These are phyloP conservation scores for Setipinna tenuifilis DNA, from an alignment of 2,797 vertebrate species.

Conservation along the genomic window DNA sequence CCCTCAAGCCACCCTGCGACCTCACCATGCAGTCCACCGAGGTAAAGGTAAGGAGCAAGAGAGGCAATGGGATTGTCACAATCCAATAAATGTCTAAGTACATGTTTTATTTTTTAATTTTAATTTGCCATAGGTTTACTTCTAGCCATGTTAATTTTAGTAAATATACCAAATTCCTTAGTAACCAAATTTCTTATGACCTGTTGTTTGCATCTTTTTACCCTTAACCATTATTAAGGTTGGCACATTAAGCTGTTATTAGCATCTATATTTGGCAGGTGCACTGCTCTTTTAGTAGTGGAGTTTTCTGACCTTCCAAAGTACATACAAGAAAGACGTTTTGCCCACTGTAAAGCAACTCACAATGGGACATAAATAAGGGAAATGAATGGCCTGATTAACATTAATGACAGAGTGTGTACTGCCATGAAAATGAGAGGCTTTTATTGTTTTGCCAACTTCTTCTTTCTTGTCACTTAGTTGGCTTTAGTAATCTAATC, in stretches of 20 bases:
- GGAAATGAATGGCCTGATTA: neutral
- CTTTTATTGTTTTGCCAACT: neutral
- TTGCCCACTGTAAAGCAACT: neutral
- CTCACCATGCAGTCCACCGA: conserved; percentile 89
- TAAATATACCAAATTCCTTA: neutral
- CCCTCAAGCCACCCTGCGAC: conserved; percentile 89
- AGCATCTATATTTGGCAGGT: too few species aligned
- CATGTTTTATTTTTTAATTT: neutral
- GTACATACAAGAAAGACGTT: neutral
- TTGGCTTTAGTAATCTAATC: neutral
- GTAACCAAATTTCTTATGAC: neutral
- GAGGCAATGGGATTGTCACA: neutral
- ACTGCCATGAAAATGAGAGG: neutral
- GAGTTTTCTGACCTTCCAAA: neutral
- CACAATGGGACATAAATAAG: neutral
- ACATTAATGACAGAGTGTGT: neutral
- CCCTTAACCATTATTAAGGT: too few species aligned
- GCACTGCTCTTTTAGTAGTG: too few species aligned
- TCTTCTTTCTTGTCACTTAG: neutral
- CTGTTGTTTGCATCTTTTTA: neutral
- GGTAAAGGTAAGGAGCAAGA: conserved; percentile 75
- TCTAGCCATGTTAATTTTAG: neutral
- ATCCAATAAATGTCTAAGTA: too few species aligned
- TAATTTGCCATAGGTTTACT: neutral
- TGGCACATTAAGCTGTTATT: too few species aligned